A percentile compares a stretch with the other conserved stretches of the same genome.
These are phyloP conservation scores for Cherax quadricarinatus DNA, from an alignment of 1,140 invertebrate genomes.

Conservation along the genomic window DNA sequence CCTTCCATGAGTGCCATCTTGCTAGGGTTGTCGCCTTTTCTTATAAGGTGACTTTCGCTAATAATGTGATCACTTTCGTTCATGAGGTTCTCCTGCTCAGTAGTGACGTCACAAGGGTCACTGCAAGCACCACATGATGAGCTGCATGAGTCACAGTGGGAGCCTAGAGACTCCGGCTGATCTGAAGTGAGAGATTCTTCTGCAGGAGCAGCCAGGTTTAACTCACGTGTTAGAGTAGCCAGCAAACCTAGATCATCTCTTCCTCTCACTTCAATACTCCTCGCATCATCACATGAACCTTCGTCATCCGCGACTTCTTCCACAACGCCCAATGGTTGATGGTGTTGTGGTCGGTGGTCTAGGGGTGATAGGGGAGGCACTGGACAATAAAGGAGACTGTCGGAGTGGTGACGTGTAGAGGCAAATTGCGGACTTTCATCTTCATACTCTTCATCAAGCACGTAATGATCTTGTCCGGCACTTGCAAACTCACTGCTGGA, in stretches of 20 bases:
- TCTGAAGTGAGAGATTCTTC: conserved; percentile 74
- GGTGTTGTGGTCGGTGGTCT: conserved; percentile 69
- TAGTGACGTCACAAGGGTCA: conserved; percentile 33
- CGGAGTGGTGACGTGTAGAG: conserved; percentile 31
- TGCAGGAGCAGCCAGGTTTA: conserved; percentile 62
- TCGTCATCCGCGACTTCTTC: conserved; percentile 71
- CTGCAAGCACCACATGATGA: conserved; percentile 66
- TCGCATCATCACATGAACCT: conserved; percentile 67
- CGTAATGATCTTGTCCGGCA: conserved; percentile 24
- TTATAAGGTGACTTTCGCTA: conserved; percentile 22
- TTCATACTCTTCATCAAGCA: conserved; percentile 45
- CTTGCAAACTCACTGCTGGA: conserved; percentile 53
- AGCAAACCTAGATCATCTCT: conserved; percentile 45
- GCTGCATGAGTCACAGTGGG: conserved; percentile 68
- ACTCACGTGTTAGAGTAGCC: conserved; percentile 63
- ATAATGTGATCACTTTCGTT: conserved; percentile 20
- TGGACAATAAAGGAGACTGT: conserved; percentile 63
- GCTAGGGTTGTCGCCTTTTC: conserved; percentile 8
- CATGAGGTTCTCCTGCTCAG: conserved; percentile 37
- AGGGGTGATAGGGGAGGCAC: conserved; percentile 68
- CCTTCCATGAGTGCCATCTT: conserved; percentile 62
- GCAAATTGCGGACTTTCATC: conserved; percentile 4
- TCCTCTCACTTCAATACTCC: not conserved
- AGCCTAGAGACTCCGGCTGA: conserved; percentile 73
- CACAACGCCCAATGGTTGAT: conserved; percentile 58